phyloP scores from a whole-genome alignment of 2,888 invertebrate species.

The Rhyacophila evoluta region DNA sequence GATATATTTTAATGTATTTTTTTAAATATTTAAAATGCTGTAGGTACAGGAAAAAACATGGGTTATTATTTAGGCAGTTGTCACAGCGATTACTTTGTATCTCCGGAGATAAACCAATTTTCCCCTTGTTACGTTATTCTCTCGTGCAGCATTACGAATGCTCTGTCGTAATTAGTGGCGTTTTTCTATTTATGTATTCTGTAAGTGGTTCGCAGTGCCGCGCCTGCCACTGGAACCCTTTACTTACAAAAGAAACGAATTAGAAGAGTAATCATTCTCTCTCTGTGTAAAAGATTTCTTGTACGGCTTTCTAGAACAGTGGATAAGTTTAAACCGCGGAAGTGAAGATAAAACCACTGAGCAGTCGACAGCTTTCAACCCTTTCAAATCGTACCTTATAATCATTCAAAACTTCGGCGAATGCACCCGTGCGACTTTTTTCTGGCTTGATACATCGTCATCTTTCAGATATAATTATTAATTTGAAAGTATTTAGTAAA shows the following conservation, averaged over 20 bases:
- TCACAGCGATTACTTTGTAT: background rate
- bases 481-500: no score
- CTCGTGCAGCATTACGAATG: slow-evolving; percentile 18
- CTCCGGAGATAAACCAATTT: slow-evolving; percentile 16
- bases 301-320: background rate
- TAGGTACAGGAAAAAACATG: no score
- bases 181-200: slow-evolving; percentile 19
- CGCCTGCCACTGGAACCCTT: background rate
- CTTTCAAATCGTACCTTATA: background rate
- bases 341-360: slow-evolving; percentile 7
- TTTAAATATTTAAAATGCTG: no score
- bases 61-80: slow-evolving; percentile 6
- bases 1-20: no score
- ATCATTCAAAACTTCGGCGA: no score
- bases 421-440: no score
- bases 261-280: slow-evolving; percentile 12
- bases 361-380: background rate
- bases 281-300: slow-evolving; percentile 11
- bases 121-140: background rate
- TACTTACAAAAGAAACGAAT: slow-evolving; percentile 10
- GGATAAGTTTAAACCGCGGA: slow-evolving; percentile 16
- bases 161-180: slow-evolving; percentile 10
- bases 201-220: background rate
- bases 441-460: no score
- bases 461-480: no score